phyloP scores from a whole-genome alignment of 2,888 invertebrate species.

The Toxonevra muliebris region DNA sequence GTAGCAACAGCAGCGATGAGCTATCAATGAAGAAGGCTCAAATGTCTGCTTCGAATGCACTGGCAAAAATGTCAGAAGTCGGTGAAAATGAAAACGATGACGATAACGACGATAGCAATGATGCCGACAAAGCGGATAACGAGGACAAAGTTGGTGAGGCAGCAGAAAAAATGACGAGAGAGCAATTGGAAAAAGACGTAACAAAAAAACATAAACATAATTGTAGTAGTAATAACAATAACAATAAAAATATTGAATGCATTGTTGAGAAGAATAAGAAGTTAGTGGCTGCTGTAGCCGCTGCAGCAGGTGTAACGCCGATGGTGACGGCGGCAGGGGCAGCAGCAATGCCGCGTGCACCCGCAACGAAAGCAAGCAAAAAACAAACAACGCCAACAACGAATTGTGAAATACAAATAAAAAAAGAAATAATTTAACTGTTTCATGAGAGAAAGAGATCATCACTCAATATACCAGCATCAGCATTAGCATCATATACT shows the following conservation, averaged over 20 bases:
- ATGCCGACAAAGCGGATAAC: conserved; percentile 19
- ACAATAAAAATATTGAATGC: not conserved
- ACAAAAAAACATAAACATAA: not conserved
- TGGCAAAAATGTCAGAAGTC: conserved; percentile 50
- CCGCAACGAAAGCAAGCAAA: conserved; percentile 59
- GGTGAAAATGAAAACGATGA: conserved; percentile 32
- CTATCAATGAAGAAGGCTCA: conserved; percentile 58
- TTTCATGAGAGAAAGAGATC: conserved; percentile 24
- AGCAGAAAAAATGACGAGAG: conserved; percentile 34
- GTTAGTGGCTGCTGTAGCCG: too few relatives aligned
- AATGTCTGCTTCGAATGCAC: conserved; percentile 55
- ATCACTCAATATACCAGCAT: too few relatives aligned
- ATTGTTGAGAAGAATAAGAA: not conserved
- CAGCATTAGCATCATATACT: too few relatives aligned
- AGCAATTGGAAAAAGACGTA: conserved; percentile 34
- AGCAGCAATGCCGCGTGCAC: conserved; percentile 19
- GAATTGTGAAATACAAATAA: conserved; percentile 60
- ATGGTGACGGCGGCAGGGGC: conserved; percentile 6
- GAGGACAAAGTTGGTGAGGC: conserved; percentile 23
- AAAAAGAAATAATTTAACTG: conserved; percentile 54
- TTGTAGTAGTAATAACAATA: conserved; percentile 16
- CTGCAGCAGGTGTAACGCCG: conserved; percentile 1
- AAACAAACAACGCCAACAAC: conserved; percentile 59
- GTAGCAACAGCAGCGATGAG: conserved; percentile 60
- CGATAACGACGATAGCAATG: conserved; percentile 14